A percentile compares a stretch with the other conserved stretches of the same genome.
Conservation (phyloP, 2,797 vertebrate genomes). For the Tangara arthus region DNA sequence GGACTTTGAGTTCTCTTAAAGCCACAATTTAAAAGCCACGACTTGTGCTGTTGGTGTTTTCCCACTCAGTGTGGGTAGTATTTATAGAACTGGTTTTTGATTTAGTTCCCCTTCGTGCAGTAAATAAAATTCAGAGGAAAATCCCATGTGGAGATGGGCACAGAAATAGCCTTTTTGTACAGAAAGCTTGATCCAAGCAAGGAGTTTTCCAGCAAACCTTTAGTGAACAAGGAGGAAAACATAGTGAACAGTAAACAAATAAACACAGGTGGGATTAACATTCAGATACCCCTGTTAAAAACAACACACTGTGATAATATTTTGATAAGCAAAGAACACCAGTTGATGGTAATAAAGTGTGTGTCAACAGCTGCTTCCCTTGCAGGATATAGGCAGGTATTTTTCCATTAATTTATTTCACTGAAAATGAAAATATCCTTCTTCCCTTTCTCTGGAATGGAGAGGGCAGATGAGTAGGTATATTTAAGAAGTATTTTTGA, state of each 20-base stretch:
- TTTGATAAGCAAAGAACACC: neutral
- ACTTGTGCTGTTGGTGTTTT: neutral
- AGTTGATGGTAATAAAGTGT: neutral
- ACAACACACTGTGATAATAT: neutral
- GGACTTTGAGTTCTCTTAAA: neutral
- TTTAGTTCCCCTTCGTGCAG: neutral
- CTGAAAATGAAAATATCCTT: neutral
- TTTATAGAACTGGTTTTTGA: neutral
- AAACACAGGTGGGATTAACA: neutral
- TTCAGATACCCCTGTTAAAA: neutral
- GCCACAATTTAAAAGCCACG: neutral
- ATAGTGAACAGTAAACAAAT: neutral
- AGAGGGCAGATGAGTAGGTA: neutral
- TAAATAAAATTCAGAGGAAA: neutral
- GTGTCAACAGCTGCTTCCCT: neutral
- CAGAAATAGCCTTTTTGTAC: neutral
- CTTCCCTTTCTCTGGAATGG: neutral
- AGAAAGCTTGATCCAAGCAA: neutral
- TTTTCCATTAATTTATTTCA: neutral
- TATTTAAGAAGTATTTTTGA: neutral
- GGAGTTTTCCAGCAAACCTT: neutral
- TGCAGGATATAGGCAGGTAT: neutral
- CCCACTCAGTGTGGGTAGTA: too few relatives aligned
- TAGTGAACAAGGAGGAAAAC: neutral
- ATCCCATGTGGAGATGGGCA: neutral